These are phyloP conservation scores for Ascaphus truei DNA, from an alignment of 2,113 vertebrate genomes.

Conservation along the genomic window DNA sequence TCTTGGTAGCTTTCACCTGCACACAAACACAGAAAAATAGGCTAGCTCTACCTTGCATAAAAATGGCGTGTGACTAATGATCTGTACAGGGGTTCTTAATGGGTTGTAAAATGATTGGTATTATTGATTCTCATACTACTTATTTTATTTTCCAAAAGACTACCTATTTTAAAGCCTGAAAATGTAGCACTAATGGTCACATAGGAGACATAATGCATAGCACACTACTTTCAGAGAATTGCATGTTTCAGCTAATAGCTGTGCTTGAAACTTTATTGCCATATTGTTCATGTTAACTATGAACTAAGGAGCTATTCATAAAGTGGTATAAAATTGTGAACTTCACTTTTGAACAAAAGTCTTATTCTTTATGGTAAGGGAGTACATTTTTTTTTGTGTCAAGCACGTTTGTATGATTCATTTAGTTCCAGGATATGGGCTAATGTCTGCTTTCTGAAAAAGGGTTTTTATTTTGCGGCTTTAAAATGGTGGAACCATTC, in stretches of 20 bases:
- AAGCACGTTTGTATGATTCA: no score
- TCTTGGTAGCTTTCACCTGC: no score
- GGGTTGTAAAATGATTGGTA: not conserved
- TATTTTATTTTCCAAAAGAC: not conserved
- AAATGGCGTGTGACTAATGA: not conserved
- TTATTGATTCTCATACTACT: not conserved
- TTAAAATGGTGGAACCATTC: no score
- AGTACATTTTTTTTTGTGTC: no score
- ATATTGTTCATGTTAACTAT: not conserved
- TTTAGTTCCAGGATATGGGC: no score
- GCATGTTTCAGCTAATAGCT: not conserved
- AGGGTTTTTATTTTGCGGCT: no score
- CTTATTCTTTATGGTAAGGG: no score
- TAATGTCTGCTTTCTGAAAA: no score
- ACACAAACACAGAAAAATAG: not conserved
- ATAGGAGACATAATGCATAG: not conserved
- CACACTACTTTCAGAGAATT: not conserved
- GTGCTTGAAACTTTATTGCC: not conserved
- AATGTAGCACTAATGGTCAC: not conserved
- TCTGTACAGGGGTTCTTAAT: not conserved
- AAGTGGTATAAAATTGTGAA: not conserved
- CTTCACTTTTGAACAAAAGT: not conserved
- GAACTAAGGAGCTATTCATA: not conserved
- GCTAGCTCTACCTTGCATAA: not conserved
- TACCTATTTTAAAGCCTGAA: no score